phyloP scores from a whole-genome alignment of 1,140 invertebrate species.

The Anadara kagoshimensis region DNA sequence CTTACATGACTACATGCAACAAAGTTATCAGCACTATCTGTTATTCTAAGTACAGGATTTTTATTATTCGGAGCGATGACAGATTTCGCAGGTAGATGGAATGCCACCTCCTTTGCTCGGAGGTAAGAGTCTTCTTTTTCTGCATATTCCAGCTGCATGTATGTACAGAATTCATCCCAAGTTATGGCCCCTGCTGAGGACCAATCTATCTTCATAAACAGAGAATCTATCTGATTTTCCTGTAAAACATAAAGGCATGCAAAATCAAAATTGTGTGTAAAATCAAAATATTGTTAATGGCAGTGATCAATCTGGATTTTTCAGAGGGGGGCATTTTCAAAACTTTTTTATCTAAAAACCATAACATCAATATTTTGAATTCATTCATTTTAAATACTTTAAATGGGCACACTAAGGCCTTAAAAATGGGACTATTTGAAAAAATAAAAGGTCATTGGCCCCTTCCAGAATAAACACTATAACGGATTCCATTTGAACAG shows the following conservation, averaged over 20 bases:
- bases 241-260: constrained; percentile 35
- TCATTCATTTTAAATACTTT: no score
- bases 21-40: constrained; percentile 69
- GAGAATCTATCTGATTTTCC: constrained; percentile 70
- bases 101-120: constrained; percentile 68
- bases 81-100: constrained; percentile 69
- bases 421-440: neutral
- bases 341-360: no score
- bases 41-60: constrained; percentile 67
- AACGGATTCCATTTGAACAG: no score
- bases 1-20: constrained; percentile 69
- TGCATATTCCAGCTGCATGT: constrained; percentile 73
- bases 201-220: constrained; percentile 75
- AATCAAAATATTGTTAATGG: neutral
- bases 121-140: constrained; percentile 73
- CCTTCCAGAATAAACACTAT: no score
- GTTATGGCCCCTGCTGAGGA: constrained; percentile 69
- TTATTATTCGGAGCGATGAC: constrained; percentile 67
- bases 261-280: neutral
- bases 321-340: no score
- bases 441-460: no score
- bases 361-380: no score
- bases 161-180: constrained; percentile 75
- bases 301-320: neutral
- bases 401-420: neutral